Percentiles rank a stretch among this genome's conserved stretches.
phyloP scores from a whole-genome alignment of 92 coral and sea anemone genomes.

The Phymanthus crucifer region DNA sequence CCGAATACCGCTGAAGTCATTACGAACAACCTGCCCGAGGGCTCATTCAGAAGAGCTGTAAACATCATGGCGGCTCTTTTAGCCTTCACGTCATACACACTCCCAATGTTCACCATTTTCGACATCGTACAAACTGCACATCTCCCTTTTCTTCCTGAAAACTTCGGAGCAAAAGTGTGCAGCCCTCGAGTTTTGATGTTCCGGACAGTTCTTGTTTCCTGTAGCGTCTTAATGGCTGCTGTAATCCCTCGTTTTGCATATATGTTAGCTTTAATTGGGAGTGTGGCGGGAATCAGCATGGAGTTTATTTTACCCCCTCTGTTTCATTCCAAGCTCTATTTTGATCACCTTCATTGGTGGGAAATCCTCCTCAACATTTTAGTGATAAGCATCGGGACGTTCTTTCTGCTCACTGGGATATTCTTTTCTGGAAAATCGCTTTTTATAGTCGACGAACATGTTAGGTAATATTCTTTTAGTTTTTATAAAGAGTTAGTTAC shows the following conservation, averaged over 20 bases:
- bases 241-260: constrained; percentile 70
- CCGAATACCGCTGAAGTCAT: constrained; percentile 89
- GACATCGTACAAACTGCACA: constrained; percentile 73
- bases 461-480: background rate
- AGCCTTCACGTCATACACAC: constrained; percentile 87
- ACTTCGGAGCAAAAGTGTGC: constrained; percentile 49
- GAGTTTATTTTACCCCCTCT: constrained; percentile 84
- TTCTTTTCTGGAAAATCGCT: constrained; percentile 74
- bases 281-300: constrained; percentile 76
- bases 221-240: constrained; percentile 71
- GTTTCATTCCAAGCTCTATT: constrained; percentile 72
- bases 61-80: constrained; percentile 88
- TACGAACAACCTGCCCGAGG: constrained; percentile 89
- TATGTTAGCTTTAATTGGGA: constrained; percentile 77
- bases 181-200: constrained; percentile 54
- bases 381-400: constrained; percentile 55
- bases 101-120: constrained; percentile 95
- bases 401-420: constrained; percentile 70
- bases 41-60: constrained; percentile 73
- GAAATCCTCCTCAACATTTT: constrained; percentile 54
- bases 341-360: constrained; percentile 56
- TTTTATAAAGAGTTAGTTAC: too few species aligned
- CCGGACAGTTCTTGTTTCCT: constrained; percentile 52
- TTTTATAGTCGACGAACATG: constrained; percentile 26
- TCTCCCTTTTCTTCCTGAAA: constrained; percentile 38